Evolutionary conservation across 2,888 invertebrate genomes (phyloP).

Genomic region (Aleiodes alternator): DNA sequence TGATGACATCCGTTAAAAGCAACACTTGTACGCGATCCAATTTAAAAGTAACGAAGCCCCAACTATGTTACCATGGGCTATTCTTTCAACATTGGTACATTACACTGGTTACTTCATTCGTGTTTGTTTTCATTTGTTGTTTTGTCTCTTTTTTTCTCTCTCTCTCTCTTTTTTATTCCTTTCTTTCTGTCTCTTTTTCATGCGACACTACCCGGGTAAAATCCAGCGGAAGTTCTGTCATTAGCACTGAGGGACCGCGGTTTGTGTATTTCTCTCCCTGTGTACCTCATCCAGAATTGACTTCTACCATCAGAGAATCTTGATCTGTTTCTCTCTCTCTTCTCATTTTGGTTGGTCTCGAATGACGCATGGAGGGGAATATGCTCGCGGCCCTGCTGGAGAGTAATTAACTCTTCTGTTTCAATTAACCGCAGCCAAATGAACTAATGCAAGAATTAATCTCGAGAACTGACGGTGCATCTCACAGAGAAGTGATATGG

Average conservation of each 20-base stretch:
- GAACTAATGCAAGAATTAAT: constrained; percentile 16
- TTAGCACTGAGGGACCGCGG: constrained; percentile 62
- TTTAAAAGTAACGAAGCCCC: constrained; percentile 71
- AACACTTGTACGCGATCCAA: constrained; percentile 73
- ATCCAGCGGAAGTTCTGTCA: constrained; percentile 69
- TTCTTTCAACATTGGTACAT: constrained; percentile 61
- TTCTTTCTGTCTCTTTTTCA: constrained; percentile 9
- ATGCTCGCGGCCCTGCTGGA: not conserved
- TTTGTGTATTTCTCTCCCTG: constrained; percentile 39
- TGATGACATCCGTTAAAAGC: constrained; percentile 72
- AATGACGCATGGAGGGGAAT: not conserved
- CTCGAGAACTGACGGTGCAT: not conserved
- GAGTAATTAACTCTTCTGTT: constrained; percentile 16
- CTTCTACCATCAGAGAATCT: constrained; percentile 12
- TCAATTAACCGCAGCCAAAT: constrained; percentile 21
- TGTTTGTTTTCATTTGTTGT: constrained; percentile 68
- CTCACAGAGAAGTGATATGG: not conserved
- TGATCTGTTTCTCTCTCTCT: not conserved
- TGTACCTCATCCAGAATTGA: constrained; percentile 49
- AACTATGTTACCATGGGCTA: constrained; percentile 55
- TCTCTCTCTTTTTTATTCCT: constrained; percentile 57
- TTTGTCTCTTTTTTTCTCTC: not conserved
- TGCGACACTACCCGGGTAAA: constrained; percentile 54
- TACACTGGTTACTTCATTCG: constrained; percentile 17
- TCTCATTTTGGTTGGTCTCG: not conserved